Evolutionary conservation across 2,797 vertebrate genomes (phyloP), one percentile per base, ranked within the genome.

Genomic region (Megaceryle alcyon): DNA sequence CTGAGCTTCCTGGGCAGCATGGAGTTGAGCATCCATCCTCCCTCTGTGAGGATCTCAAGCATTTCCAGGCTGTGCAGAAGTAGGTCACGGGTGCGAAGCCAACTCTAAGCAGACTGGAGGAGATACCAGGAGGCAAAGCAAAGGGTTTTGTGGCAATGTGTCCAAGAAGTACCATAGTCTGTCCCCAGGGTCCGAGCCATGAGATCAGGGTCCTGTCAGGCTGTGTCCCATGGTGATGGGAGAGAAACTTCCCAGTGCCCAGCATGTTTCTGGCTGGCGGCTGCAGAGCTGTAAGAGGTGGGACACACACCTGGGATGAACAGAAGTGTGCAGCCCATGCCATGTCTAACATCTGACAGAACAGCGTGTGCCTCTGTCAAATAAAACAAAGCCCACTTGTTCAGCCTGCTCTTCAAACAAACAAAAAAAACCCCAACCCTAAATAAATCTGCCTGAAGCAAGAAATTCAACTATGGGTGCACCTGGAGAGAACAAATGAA

Each of bases 361-460:
- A 66, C n/a, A 57, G 3, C 0, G 4, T 21, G 25, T 41, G 41
- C 21, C 8, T 60, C 48, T 72, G 31, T 78, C 84, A 86, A 84
- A 88, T 73, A 86, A 92, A 93, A 82, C 54, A 92, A 93, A 46
- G 25, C 15, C 37, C 3, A 3, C 46, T 84, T 1, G 5, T 37
- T 72, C 54, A 61, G 19, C 73, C 49, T 76, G n/a, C 65, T 54
- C 86, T 84, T 79, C 78, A 86, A 94, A 63, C 22, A 54, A 51
- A 66, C 48, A 29, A 46, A 53, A 31, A 48, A 49, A 46, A 6
- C 20, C 29, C 25, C 79, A 75, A 4, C 26, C 22, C 54, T 39
- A 51, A 87, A 76, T 73, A 77, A 89, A 91, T 66, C 71, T 66
- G 79, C 89, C 78, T 87, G 35, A 73, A 96, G 91, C 63, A 23